phyloP scores from a whole-genome alignment of 2,797 vertebrate species.

The Cacajao melanocephalus region DNA sequence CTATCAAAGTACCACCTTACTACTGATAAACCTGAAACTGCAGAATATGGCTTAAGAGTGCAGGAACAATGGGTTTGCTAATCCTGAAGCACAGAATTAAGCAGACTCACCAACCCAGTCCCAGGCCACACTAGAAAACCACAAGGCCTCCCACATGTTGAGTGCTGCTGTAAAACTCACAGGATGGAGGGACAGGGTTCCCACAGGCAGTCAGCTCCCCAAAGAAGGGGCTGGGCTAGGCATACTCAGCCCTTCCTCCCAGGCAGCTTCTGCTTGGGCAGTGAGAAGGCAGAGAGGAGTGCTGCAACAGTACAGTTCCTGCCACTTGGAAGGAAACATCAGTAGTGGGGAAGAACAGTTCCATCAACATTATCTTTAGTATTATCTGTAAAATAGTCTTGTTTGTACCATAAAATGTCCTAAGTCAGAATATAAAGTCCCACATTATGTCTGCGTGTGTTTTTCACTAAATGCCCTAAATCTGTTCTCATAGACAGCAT shows the following conservation, averaged over 20 bases:
- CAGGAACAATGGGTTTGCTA: neutral
- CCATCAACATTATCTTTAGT: neutral
- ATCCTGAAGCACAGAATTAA: neutral
- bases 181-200: neutral
- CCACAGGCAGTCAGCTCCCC: neutral
- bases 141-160: neutral
- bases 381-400: neutral
- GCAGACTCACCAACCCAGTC: slow-evolving; percentile 43
- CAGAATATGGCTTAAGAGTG: neutral
- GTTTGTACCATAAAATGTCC: neutral
- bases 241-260: neutral
- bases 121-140: slow-evolving; percentile 1
- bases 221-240: neutral
- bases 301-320: slow-evolving; percentile 11
- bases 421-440: neutral
- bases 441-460: neutral
- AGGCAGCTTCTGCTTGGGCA: neutral
- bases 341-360: slow-evolving; percentile 3
- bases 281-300: slow-evolving; percentile 7
- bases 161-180: neutral
- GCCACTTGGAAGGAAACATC: slow-evolving; percentile 41
- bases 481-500: neutral
- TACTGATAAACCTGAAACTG: neutral
- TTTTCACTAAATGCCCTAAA: neutral
- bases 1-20: neutral